Percentiles rank a stretch among this genome's conserved stretches.
These are phyloP conservation scores for Anoplophora glabripennis DNA, from an alignment of 1,140 invertebrate species.

Conservation along the genomic window DNA sequence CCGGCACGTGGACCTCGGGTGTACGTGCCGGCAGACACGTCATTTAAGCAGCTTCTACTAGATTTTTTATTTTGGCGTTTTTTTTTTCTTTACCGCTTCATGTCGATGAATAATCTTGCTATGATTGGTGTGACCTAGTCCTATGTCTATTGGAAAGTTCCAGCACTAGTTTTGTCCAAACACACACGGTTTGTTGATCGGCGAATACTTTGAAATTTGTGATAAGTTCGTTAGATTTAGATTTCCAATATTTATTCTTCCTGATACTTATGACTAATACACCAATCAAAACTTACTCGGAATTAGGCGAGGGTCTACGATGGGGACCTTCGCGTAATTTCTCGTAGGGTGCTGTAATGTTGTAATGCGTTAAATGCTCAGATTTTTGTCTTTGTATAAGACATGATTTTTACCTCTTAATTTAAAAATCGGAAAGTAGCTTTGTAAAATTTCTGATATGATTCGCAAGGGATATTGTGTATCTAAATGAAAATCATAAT, in stretches of 20 bases:
- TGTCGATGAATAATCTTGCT: slow-evolving; percentile 3
- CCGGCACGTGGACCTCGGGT: too few relatives aligned
- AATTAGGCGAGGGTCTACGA: neutral
- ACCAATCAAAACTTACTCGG: slow-evolving; percentile 25
- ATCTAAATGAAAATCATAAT: slow-evolving; percentile 47
- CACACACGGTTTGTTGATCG: slow-evolving; percentile 11
- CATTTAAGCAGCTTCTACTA: too few relatives aligned
- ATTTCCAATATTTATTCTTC: slow-evolving; percentile 27
- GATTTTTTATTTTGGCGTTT: neutral
- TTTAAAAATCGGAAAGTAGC: slow-evolving; percentile 41
- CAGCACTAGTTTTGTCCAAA: slow-evolving; percentile 25
- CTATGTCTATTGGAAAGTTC: slow-evolving; percentile 8
- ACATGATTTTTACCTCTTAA: slow-evolving; percentile 32
- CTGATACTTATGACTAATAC: slow-evolving; percentile 22
- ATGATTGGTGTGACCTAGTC: slow-evolving; percentile 36
- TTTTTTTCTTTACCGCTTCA: slow-evolving; percentile 9
- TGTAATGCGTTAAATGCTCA: slow-evolving; percentile 39
- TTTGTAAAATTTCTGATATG: slow-evolving; percentile 48
- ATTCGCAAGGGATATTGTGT: slow-evolving; percentile 49
- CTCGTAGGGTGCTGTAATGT: slow-evolving; percentile 31
- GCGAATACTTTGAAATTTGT: slow-evolving; percentile 28
- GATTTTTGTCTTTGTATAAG: slow-evolving; percentile 29
- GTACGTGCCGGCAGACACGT: too few relatives aligned
- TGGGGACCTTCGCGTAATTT: slow-evolving; percentile 1
- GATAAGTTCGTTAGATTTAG: slow-evolving; percentile 27